Base-by-base conservation (phyloP, 2,888 invertebrate genomes). In the Dryadula phaetusa region DNA sequence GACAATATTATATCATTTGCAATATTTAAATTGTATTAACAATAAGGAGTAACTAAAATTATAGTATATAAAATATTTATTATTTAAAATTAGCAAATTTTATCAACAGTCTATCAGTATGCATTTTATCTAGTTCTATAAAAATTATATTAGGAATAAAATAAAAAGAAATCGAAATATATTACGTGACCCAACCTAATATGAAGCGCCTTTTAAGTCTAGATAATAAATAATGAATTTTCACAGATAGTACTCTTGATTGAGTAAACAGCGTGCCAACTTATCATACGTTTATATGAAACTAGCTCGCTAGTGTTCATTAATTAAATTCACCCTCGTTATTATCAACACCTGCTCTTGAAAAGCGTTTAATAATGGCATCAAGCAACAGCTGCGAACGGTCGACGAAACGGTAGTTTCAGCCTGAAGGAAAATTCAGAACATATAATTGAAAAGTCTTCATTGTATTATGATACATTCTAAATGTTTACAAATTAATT, bases 361-460 rank as follows among this genome's bases (percentile, higher is more conserved):
- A 90, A 90, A 91, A 90, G 89, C 90, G 82, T 86, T 91, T 92
- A 90, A 92, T 92, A 91, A 91, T 90, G 86, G 86, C 89, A 86
- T 85, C 84, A 84, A 77, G 87, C 78, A 86, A 83, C 91, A 91
- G 90, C 88, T 91, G 90, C 70, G 74, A 70, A 72, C 70, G 74
- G 77, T 76, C 72, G 80, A 76, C 77, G 75, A 73, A 79, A 79
- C 84, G 83, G 77, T 88, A 90, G 88, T 90, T 88, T 87, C 87
- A 68, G 79, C 75, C 79, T 76, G 76, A 73, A 79, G 78, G 82
- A 82, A 88, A 88, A 88, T 90, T 87, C 86, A 87, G 87, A 88
- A 79, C 81, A 79, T 82, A 83, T 84, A 82, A 83, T 82, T 80
- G 78, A 69, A 72, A 70, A 63, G 64, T 46, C 64, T 44, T 56